Base-by-base conservation (phyloP, 2,797 vertebrate genomes). In the Sebastes baramenuke region DNA sequence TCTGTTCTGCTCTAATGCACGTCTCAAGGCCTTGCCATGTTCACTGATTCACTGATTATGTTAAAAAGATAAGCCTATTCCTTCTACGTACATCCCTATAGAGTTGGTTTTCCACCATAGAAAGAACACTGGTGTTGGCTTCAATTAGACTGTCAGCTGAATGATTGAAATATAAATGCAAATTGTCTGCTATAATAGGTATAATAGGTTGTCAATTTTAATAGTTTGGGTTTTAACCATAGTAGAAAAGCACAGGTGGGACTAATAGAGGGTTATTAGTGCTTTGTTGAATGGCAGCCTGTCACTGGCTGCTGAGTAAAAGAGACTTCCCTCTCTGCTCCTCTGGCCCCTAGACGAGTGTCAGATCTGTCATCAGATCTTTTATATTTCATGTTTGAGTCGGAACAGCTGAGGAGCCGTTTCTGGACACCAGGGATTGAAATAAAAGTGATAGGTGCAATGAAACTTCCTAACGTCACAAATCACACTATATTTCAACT, bases 61-160 rank as follows among this genome's bases (percentile, higher is more conserved):
- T 71, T 75, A 42, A 72, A 72, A 77, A 71, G 60, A 64, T 55
- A 38, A 75, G 25, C 78, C 60, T 59, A 22, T 74, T 83, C 25
- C 72, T 49, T 62, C 24, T 49, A 6, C 3, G 14, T 46, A n/a
- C 22, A 59, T 32, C 22, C 38, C 54, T 4, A 36, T 60, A 67
- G 59, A 29, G 24, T 54, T 71, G 16, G 8, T 29, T 27, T 52
- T 76, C 29, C 55, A 34, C 24, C 61, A 38, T 9, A 29, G 12
- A 70, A 24, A 38, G 67, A 72, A 24, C 18, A 34, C 22, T 58
- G 27, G 24, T 34, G 46, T 61, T 72, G n/a, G 25, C 62, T 71
- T 79, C 75, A 83, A 77, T 87, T 88, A 85, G 12, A 36, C 38
- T 89, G 85, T 88, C 83, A 82, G 38, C 29, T 32, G 22, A 81